These are phyloP conservation scores for Rhineura floridana DNA, from an alignment of 2,113 vertebrate species.

Conservation along the genomic window DNA sequence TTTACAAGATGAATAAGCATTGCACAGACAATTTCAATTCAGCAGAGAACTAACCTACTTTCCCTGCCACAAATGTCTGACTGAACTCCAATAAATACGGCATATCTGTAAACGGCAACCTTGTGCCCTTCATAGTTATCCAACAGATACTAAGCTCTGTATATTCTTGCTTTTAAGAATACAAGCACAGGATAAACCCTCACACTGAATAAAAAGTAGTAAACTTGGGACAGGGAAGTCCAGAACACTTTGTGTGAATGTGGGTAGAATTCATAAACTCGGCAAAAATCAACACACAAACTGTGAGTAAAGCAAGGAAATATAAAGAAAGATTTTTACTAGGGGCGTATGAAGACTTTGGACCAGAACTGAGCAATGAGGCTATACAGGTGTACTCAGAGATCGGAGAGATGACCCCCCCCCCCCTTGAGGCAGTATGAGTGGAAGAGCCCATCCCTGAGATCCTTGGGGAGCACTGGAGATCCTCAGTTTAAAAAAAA, in stretches of 20 bases:
- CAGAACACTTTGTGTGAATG: neutral
- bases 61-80: neutral
- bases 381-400: no score
- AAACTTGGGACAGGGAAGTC: neutral
- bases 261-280: neutral
- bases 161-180: neutral
- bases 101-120: neutral
- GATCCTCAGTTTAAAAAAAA: no score
- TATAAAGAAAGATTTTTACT: no score
- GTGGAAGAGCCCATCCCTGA: no score
- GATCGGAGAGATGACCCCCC: no score
- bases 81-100: neutral
- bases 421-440: no score
- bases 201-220: neutral
- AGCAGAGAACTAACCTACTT: neutral
- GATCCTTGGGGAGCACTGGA: no score
- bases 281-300: neutral
- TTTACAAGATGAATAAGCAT: conserved; percentile 4
- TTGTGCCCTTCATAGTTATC: neutral
- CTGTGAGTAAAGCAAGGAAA: neutral
- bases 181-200: neutral
- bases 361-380: no score
- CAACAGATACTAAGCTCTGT: neutral
- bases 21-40: neutral
- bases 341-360: no score